Conservation (phyloP, 1,140 invertebrate species). For the Akabosia matsudoensis region DNA sequence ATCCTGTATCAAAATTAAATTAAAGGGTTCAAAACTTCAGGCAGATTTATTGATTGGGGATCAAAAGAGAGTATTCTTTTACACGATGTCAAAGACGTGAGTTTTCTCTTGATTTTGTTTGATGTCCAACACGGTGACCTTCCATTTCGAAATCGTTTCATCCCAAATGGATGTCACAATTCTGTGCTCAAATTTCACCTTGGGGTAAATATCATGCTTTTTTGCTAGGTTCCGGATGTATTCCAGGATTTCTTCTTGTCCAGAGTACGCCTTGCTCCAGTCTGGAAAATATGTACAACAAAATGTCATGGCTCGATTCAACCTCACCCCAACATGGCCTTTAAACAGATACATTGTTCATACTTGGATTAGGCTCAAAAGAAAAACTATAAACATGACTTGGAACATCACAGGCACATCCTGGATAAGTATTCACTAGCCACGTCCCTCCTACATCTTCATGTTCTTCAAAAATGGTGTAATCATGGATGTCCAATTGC, state of each 20-base stretch:
- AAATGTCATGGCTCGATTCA: neutral
- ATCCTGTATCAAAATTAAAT: slow-evolving; percentile 25
- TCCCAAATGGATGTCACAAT: slow-evolving; percentile 30
- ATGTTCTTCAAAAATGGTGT: slow-evolving; percentile 34
- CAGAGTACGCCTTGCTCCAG: slow-evolving; percentile 34
- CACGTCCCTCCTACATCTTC: slow-evolving; percentile 39
- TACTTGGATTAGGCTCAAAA: slow-evolving; percentile 42
- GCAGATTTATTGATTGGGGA: neutral
- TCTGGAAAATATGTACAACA: slow-evolving; percentile 22
- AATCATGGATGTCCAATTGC: slow-evolving; percentile 28
- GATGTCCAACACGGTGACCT: slow-evolving; percentile 6
- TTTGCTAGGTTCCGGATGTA: slow-evolving; percentile 31
- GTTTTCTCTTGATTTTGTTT: neutral
- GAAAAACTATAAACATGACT: slow-evolving; percentile 37
- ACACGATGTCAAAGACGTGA: slow-evolving; percentile 34
- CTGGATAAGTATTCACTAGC: slow-evolving; percentile 39
- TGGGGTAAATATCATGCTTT: slow-evolving; percentile 35
- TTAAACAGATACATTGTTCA: neutral
- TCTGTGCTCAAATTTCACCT: slow-evolving; percentile 33
- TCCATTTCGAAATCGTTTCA: slow-evolving; percentile 35
- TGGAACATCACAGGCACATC: slow-evolving; percentile 38
- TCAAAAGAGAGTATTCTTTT: neutral
- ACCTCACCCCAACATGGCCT: neutral
- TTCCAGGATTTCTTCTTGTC: slow-evolving; percentile 34
- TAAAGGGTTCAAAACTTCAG: neutral